phyloP scores from a whole-genome alignment of 2,797 vertebrate genomes.

The Pseudopleuronectes americanus region DNA sequence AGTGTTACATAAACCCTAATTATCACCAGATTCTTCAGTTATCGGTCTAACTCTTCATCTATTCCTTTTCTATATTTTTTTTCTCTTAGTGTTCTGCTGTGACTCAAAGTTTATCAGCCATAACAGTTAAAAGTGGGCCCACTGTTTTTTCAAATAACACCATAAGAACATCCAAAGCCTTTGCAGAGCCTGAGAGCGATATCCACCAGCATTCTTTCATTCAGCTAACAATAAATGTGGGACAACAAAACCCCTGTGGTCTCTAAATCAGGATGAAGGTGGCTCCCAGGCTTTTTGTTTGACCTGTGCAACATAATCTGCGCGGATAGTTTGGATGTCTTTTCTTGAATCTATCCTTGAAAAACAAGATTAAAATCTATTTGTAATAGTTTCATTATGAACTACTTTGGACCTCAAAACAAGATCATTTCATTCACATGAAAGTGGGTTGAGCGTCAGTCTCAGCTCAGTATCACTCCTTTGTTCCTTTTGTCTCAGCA shows the following conservation, averaged over 20 bases:
- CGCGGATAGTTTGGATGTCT: not conserved
- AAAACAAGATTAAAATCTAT: conserved; percentile 5
- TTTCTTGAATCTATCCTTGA: not conserved
- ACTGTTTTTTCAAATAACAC: not conserved
- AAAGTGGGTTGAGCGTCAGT: not conserved
- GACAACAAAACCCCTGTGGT: not conserved
- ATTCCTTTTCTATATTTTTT: not conserved
- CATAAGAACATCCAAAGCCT: not conserved
- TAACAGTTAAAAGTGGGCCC: too few relatives aligned
- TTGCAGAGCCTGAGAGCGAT: not conserved
- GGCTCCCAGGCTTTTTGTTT: not conserved
- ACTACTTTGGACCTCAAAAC: not conserved
- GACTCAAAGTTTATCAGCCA: too few relatives aligned
- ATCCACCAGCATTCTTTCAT: not conserved
- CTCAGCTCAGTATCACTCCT: conserved; percentile 10
- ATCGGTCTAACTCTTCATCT: too few relatives aligned
- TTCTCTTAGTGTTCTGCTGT: not conserved
- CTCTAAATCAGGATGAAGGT: not conserved
- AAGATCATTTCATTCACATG: not conserved
- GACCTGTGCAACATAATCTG: not conserved
- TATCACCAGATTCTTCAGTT: too few relatives aligned
- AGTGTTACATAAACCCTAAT: too few relatives aligned
- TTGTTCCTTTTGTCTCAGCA: not conserved
- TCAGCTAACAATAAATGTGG: not conserved
- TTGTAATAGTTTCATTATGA: not conserved